Conservation (phyloP, 2,797 vertebrate species). For the Microchirus variegatus region DNA sequence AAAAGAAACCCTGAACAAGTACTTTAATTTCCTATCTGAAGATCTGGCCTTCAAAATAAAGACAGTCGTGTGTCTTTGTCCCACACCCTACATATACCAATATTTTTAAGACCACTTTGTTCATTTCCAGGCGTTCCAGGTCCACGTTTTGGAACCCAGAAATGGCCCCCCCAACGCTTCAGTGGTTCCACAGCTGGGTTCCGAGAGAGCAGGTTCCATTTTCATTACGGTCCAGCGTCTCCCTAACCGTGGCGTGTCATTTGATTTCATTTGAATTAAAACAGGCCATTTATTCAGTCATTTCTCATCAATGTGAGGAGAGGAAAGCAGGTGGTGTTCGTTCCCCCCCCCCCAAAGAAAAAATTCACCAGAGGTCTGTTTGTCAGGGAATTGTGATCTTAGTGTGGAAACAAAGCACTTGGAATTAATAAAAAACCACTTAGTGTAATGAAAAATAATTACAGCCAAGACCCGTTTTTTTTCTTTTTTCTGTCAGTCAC, state of each 20-base stretch:
- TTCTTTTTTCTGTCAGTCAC: constrained; percentile 37
- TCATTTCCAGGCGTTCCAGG: constrained; percentile 36
- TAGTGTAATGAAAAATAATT: constrained; percentile 58
- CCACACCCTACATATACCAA: constrained; percentile 4
- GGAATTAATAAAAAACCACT: constrained; percentile 59
- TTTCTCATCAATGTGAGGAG: constrained; percentile 70
- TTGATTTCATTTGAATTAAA: constrained; percentile 77
- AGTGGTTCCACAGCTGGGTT: constrained; percentile 74
- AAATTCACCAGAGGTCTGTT: constrained; percentile 55
- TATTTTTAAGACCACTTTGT: constrained; percentile 31
- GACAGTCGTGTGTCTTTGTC: background rate
- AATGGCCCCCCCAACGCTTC: constrained; percentile 40
- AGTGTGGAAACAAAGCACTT: constrained; percentile 62
- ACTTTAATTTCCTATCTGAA: background rate
- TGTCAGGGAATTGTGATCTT: constrained; percentile 51
- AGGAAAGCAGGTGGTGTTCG: constrained; percentile 72
- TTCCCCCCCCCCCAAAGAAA: constrained; percentile 17
- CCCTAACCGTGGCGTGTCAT: constrained; percentile 65
- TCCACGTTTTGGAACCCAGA: constrained; percentile 26
- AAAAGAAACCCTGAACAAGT: background rate
- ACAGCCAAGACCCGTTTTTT: constrained; percentile 29
- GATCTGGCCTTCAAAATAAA: background rate
- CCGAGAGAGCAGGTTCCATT: constrained; percentile 59
- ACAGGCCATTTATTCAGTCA: constrained; percentile 71
- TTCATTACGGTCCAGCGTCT: constrained; percentile 66